Conservation (phyloP, 2,888 invertebrate species). For the Aelia acuminata region DNA sequence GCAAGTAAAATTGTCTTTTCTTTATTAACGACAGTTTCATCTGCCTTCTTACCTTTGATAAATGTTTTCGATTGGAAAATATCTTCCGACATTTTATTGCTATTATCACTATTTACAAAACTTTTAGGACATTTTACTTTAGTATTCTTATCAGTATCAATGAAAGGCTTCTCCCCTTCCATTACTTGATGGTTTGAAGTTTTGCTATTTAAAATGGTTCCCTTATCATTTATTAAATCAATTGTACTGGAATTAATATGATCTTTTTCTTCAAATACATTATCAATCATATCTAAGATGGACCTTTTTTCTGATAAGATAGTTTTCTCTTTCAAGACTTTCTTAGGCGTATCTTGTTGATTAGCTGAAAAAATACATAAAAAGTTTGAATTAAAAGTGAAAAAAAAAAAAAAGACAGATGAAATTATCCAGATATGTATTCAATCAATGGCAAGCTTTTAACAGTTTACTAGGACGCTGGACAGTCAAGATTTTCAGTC, state of each 20-base stretch:
- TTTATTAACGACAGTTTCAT: not conserved
- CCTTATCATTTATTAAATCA: not conserved
- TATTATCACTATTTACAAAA: not conserved
- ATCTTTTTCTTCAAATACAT: slow-evolving; percentile 7
- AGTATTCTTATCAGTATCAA: not conserved
- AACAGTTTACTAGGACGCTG: too few species aligned
- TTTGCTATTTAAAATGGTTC: not conserved
- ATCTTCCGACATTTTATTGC: not conserved
- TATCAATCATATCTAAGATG: not conserved
- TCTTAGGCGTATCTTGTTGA: slow-evolving; percentile 2
- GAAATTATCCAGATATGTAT: too few species aligned
- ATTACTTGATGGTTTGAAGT: not conserved
- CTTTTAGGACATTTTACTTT: not conserved
- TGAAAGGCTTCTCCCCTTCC: not conserved
- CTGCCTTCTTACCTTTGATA: not conserved
- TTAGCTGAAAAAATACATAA: not conserved
- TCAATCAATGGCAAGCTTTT: not conserved
- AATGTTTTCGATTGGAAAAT: not conserved
- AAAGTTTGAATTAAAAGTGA: not conserved
- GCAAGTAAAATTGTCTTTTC: not conserved
- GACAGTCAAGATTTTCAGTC: too few species aligned
- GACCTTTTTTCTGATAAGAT: slow-evolving; percentile 25
- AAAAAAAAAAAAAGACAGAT: not conserved
- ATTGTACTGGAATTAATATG: not conserved
- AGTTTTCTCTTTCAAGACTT: slow-evolving; percentile 6